Evolutionary conservation across 2,113 vertebrate genomes (phyloP).

Genomic region (Saccopteryx leptura): DNA sequence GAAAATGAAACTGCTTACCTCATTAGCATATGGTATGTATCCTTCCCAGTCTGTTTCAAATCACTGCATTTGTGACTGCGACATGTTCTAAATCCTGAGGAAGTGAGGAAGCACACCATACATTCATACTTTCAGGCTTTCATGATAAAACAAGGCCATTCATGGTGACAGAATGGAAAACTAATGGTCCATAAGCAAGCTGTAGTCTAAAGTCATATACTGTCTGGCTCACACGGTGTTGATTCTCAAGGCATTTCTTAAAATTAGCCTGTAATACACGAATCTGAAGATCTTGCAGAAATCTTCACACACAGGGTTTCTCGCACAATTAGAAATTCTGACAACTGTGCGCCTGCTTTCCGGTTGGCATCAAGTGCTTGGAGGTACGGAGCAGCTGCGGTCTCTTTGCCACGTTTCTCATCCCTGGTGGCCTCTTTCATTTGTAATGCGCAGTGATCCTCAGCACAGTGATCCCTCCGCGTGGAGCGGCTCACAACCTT

Average conservation of each 20-base stretch:
- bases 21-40: background rate
- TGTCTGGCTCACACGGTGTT: background rate
- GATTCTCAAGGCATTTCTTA: background rate
- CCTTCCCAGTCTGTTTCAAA: background rate
- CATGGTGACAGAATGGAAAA: background rate
- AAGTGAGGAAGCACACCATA: background rate
- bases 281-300: background rate
- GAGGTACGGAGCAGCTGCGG: background rate
- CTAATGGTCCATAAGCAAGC: background rate
- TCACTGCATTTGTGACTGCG: background rate
- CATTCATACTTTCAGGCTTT: background rate
- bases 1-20: slow-evolving; percentile 2
- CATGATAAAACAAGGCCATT: background rate
- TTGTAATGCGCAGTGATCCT: background rate
- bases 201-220: background rate
- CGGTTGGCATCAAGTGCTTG: background rate
- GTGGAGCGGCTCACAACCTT: background rate
- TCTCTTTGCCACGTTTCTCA: background rate
- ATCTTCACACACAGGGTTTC: background rate
- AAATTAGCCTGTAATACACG: background rate
- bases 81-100: background rate
- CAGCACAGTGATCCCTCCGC: background rate
- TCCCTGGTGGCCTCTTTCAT: background rate
- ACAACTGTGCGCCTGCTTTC: background rate
- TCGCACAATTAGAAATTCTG: background rate